Evolutionary conservation across 2,888 invertebrate species (phyloP), one percentile per base, ranked within the genome.

Genomic region (Rhodophaea formosa): DNA sequence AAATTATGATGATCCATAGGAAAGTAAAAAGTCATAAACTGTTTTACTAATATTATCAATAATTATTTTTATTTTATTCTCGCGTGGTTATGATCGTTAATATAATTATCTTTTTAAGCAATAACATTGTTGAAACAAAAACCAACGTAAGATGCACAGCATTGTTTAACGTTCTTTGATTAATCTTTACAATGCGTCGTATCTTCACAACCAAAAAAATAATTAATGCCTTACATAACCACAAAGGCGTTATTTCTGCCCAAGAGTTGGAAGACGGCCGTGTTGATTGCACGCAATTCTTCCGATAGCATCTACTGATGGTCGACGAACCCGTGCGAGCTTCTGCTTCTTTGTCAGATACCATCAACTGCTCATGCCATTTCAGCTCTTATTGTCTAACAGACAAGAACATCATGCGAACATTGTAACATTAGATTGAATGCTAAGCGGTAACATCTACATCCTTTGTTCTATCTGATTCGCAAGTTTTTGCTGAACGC

Each of bases 281-380:
- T 71, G 71, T 78, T 86, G 85, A 86, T 85, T 85, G 77, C 77
- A 72, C 67, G 79, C 71, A 68, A 80, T 82, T 77, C 79, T 69
- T 59, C 70, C 70, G 84, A 86, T 84, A 82, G 80, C 77, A 78
- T 85, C 85, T 80, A 67, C 63, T 67, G 67, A 63, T 77, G 84
- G 84, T 79, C 84, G 76, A 69, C 70, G 83, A 86, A 80, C 86
- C 69, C 80, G 79, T 82, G 84, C 76, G 83, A 84, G 81, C 79
- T 79, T 80, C 75, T 78, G 73, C 68, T 56, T 69, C 71, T 63
- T 76, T 72, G 62, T 75, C n/a, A 35, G 54, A 45, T 55, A 45
- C 46, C 51, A 51, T 47, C 61, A 7, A 75, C 77, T 79, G 72
- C 58, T 60, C 61, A 62, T 58, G 56, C 57, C 30, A 78, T 63